Evolutionary conservation across 53 echinoderm and acorn worm genomes (phyloP).

Genomic region (Holothuria scabra): DNA sequence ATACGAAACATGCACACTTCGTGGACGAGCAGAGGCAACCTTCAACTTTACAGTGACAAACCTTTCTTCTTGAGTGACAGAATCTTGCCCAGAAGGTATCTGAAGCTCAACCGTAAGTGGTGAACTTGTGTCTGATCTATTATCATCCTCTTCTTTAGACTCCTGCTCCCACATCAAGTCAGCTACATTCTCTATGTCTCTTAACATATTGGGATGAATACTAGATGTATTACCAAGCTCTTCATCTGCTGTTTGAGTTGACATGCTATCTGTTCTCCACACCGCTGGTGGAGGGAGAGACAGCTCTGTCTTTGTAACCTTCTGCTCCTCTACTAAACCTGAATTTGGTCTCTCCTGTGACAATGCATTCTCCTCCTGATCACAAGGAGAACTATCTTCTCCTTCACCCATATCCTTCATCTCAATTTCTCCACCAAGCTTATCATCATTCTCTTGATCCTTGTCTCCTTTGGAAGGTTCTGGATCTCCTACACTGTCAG

Average conservation of each 20-base stretch:
- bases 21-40: constrained; percentile 72
- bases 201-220: neutral
- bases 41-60: constrained; percentile 76
- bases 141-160: constrained; percentile 3
- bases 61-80: constrained; percentile 45
- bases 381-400: neutral
- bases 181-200: neutral
- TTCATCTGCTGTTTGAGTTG: neutral
- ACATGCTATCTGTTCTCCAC: neutral
- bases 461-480: neutral
- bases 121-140: constrained; percentile 25
- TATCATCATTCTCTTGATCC: constrained; percentile 33
- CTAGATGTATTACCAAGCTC: neutral
- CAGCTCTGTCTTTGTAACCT: neutral
- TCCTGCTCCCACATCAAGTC: neutral
- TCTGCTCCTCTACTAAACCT: constrained; percentile 8
- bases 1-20: constrained; percentile 75
- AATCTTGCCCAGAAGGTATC: constrained; percentile 54
- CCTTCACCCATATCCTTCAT: neutral
- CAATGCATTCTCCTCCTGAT: neutral
- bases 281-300: neutral
- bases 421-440: neutral
- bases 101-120: constrained; percentile 66
- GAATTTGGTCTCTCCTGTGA: neutral
- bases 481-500: neutral